Base-by-base conservation (phyloP, 2,888 invertebrate genomes). In the Drosophila demipolita region DNA sequence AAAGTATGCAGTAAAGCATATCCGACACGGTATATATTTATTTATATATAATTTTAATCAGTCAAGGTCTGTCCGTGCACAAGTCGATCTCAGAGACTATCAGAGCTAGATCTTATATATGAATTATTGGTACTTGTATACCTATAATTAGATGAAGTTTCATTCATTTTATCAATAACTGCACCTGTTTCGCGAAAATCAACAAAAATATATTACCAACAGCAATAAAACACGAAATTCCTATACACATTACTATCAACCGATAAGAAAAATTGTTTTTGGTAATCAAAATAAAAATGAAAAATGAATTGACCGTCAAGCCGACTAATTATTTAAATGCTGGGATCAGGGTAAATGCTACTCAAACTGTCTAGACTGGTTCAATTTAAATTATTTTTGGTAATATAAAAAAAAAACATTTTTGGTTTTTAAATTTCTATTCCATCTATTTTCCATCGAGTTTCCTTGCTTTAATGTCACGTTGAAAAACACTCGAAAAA, bases 381-480 rank as follows among this genome's bases (percentile, higher is more conserved):
- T 7, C 20, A 15, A 12, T 45, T 1, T 1, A 15, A 45, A 15
- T 45, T 7, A 45, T 20, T 3, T 20, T 9, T 20, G 12, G 12
- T 15, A 33, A 12, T 20, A 52, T 9, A 15, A 35, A 23, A 23
- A 53, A 20, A 35, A 29, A 29, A 29, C 5, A 29, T 0, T 5
- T 5, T 29, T 5, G 29, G 45, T n/a, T 26, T 15, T 40, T 12
- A 29, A 29, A 6, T 29, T 29, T 29, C 29, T 15, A n/a, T n/a
- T n/a, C n/a, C n/a, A n/a, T n/a, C n/a, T n/a, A 1, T 3, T 15
- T 11, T 26, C 4, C 9, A 20, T 5, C 4, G 1, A n/a, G n/a
- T n/a, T 50, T 15, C 1, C 5, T 26, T 40, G n/a, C 29, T 62
- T 11, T 1, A 17, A 71, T 63, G 50, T 59, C 62, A 48, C 67